These are phyloP conservation scores for Meta bourneti DNA, from an alignment of 2,888 invertebrate species.

Conservation along the genomic window DNA sequence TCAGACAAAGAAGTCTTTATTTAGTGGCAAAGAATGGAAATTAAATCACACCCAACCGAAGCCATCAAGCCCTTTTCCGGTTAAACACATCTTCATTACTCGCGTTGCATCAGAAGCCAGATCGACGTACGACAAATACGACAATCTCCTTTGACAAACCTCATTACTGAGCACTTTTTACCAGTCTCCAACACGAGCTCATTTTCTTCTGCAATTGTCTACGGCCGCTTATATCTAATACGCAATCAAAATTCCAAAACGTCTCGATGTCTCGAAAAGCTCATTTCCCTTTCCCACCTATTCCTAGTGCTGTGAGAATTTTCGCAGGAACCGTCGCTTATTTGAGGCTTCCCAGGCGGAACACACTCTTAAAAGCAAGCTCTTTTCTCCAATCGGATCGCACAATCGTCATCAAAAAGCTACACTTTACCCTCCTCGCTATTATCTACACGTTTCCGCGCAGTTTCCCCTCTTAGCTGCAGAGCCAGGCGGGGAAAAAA, in stretches of 20 bases:
- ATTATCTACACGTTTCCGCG: background rate
- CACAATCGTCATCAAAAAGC: conserved; percentile 27
- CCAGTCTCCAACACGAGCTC: background rate
- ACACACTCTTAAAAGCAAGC: conserved; percentile 6
- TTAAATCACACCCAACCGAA: background rate
- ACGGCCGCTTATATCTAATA: background rate
- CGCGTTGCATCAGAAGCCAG: background rate
- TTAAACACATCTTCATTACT: background rate
- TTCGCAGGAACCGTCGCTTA: conserved; percentile 24
- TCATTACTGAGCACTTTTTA: background rate
- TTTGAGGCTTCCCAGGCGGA: conserved; percentile 1
- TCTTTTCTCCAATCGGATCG: background rate
- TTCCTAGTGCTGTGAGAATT: background rate
- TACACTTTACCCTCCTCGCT: background rate
- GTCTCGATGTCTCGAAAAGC: background rate
- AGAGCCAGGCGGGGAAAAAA: background rate
- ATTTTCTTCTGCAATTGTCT: background rate
- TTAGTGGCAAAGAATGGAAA: background rate
- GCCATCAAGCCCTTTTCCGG: background rate
- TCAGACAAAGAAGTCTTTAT: too few species aligned
- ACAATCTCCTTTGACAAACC: background rate
- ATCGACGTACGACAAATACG: background rate
- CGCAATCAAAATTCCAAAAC: background rate
- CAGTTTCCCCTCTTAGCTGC: too few species aligned
- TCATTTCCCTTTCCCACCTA: too few species aligned